These are phyloP conservation scores for Acropora tenuis DNA, from an alignment of 64 coral and sea anemone species.

Conservation along the genomic window DNA sequence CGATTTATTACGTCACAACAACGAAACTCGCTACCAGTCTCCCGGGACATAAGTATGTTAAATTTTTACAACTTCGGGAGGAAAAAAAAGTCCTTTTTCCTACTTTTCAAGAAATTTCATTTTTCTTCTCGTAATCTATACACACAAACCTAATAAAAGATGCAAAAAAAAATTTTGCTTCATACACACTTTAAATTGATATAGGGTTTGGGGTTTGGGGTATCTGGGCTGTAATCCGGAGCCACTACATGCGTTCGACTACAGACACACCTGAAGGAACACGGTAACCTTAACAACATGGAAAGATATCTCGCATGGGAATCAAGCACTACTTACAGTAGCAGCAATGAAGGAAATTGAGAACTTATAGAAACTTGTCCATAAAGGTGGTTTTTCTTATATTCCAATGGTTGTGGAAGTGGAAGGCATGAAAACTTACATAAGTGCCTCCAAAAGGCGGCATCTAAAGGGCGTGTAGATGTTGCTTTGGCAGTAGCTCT, in stretches of 20 bases:
- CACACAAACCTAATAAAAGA: too few species aligned
- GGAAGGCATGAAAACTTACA: slow-evolving; percentile 66
- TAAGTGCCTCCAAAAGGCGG: slow-evolving; percentile 26
- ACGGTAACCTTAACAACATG: slow-evolving; percentile 12
- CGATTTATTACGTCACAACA: background rate
- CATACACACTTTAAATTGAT: background rate
- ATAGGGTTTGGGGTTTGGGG: background rate
- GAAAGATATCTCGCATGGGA: slow-evolving; percentile 40
- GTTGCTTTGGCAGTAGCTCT: slow-evolving; percentile 59
- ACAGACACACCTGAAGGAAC: too few species aligned
- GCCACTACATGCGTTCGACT: too few species aligned
- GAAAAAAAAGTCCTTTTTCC: too few species aligned
- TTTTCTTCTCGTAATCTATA: too few species aligned
- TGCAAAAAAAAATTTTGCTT: too few species aligned
- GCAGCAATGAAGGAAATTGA: slow-evolving; percentile 42
- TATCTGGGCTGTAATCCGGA: too few species aligned
- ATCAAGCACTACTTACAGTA: slow-evolving; percentile 18
- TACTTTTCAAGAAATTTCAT: too few species aligned
- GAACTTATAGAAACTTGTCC: slow-evolving; percentile 48
- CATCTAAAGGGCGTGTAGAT: slow-evolving; percentile 37
- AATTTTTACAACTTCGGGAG: too few species aligned
- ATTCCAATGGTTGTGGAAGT: slow-evolving; percentile 49
- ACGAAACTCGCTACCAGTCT: background rate
- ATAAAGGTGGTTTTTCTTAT: slow-evolving; percentile 63
- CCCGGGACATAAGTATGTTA: too few species aligned